Conservation (phyloP, 1,140 invertebrate genomes). For the Tetramorium alpestre region DNA sequence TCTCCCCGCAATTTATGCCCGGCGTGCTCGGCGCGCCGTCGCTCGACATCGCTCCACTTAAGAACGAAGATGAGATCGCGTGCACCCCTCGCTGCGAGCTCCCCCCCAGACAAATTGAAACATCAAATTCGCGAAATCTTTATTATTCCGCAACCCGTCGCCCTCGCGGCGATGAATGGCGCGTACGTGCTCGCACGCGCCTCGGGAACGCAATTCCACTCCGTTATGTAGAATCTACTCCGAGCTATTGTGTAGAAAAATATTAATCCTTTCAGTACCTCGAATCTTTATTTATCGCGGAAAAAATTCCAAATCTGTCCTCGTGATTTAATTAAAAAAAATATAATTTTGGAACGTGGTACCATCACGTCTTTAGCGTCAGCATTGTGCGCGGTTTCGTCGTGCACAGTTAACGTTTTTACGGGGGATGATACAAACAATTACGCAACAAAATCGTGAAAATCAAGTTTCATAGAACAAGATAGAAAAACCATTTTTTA, state of each 20-base stretch:
- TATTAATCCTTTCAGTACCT: conserved; percentile 6
- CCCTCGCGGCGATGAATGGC: conserved; percentile 16
- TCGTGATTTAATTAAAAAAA: conserved; percentile 29
- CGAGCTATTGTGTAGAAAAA: conserved; percentile 26
- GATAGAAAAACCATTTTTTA: not conserved
- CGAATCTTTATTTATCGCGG: not conserved
- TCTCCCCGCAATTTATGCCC: conserved; percentile 55
- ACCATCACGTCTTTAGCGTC: not conserved
- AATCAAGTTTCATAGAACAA: conserved; percentile 13
- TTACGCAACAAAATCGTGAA: not conserved
- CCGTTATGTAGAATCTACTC: not conserved
- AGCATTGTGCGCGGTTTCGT: not conserved
- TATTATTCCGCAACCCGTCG: conserved; percentile 31
- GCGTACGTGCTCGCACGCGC: not conserved
- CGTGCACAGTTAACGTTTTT: not conserved
- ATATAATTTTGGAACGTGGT: not conserved
- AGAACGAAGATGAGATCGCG: conserved; percentile 57
- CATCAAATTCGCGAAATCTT: conserved; percentile 59
- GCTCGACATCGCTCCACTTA: conserved; percentile 45
- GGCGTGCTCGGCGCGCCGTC: not conserved
- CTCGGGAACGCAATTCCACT: not conserved
- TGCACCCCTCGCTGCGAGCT: not conserved
- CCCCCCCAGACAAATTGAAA: conserved; percentile 51
- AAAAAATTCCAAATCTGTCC: not conserved
- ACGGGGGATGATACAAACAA: not conserved